These are phyloP conservation scores for Leiothrix lutea DNA, from an alignment of 2,113 vertebrate species.

Conservation along the genomic window DNA sequence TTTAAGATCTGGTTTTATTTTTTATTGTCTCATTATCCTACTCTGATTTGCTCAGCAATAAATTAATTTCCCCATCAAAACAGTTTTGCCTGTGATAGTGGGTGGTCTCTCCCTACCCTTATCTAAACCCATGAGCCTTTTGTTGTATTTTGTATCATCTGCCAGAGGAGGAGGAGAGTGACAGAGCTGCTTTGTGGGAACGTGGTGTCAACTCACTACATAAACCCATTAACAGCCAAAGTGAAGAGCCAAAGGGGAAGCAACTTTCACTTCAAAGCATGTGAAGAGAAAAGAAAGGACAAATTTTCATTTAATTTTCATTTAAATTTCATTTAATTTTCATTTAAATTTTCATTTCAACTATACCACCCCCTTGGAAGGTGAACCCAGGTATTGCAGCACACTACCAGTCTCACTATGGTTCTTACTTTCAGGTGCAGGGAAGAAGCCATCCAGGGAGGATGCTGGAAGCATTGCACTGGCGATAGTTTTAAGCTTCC, in stretches of 20 bases:
- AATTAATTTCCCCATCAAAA: not conserved
- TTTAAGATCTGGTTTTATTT: not conserved
- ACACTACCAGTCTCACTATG: not conserved
- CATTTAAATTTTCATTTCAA: not conserved
- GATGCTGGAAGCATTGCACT: not conserved
- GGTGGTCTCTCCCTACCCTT: not conserved
- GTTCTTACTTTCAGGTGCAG: not conserved
- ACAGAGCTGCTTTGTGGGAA: not conserved
- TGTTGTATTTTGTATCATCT: not conserved
- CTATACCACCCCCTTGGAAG: accelerated
- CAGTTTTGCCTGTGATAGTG: not conserved
- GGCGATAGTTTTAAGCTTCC: not conserved
- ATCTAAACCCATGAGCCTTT: not conserved
- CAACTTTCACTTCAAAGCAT: not conserved
- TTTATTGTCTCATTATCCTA: not conserved
- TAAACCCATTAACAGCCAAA: not conserved
- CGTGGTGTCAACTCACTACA: not conserved
- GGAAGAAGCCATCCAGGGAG: not conserved
- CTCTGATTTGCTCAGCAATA: not conserved
- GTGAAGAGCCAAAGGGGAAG: not conserved
- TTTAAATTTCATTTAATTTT: too few species aligned
- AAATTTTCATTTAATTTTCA: not conserved
- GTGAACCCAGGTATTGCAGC: not conserved
- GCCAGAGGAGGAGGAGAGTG: not conserved
- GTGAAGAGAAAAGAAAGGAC: not conserved